Conservation (phyloP, 2,113 vertebrate genomes). For the Acrocephalus arundinaceus region DNA sequence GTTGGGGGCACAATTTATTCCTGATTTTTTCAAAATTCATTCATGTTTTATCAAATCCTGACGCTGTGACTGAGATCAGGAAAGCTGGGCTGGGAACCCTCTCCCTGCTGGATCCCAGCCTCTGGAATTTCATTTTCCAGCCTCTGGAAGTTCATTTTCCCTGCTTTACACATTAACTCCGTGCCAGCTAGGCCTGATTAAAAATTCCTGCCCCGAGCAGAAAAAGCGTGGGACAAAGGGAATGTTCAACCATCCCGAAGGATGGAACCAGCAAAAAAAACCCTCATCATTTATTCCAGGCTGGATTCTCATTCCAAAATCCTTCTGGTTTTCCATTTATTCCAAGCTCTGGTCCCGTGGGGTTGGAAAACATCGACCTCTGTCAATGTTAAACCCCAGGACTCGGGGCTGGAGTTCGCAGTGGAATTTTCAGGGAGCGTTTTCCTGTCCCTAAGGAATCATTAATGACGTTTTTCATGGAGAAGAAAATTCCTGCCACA, state of each 20-base stretch:
- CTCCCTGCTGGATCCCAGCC: background rate
- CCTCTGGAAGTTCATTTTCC: background rate
- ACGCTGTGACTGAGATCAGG: no score
- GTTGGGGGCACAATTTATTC: background rate
- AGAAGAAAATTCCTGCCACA: background rate
- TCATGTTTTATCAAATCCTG: background rate
- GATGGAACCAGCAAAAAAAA: background rate
- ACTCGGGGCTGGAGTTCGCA: background rate
- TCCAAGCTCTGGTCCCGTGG: background rate
- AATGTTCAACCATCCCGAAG: background rate
- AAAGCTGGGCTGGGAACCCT: background rate
- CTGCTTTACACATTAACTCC: background rate
- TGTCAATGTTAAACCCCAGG: background rate
- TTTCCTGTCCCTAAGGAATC: background rate
- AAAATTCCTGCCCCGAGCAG: background rate
- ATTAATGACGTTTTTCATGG: fast-evolving
- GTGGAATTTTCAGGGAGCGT: background rate
- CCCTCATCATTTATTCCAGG: background rate
- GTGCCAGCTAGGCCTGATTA: background rate
- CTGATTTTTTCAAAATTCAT: background rate
- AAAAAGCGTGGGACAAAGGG: background rate
- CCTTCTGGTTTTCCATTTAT: background rate
- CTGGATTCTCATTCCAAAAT: background rate
- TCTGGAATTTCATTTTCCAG: background rate
- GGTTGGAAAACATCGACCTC: background rate